These are phyloP conservation scores for Pipistrellus kuhlii DNA, from an alignment of 2,797 vertebrate genomes.

Conservation along the genomic window DNA sequence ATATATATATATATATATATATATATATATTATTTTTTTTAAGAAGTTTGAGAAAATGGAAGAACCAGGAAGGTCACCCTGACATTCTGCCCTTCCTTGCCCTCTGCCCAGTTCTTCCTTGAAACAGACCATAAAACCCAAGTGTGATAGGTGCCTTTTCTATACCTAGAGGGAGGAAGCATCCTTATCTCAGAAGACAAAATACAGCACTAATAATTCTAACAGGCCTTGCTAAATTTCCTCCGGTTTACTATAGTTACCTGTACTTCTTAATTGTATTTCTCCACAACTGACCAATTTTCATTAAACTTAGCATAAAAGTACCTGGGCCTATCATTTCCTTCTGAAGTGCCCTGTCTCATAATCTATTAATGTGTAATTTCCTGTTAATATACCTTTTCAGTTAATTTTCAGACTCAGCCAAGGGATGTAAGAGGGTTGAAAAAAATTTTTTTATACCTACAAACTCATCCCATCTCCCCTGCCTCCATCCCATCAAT, in stretches of 20 bases:
- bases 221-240: neutral
- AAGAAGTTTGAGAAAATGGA: neutral
- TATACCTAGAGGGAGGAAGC: neutral
- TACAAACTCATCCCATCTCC: neutral
- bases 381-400: neutral
- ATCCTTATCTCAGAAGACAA: neutral
- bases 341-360: neutral
- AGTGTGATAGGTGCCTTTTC: neutral
- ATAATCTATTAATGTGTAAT: neutral
- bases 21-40: no score
- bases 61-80: neutral
- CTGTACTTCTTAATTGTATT: neutral
- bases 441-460: neutral
- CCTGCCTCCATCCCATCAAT: fast-evolving
- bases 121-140: neutral
- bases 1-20: no score
- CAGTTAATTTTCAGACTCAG: neutral
- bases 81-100: neutral
- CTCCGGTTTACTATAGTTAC: neutral
- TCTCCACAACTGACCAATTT: neutral
- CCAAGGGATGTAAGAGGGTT: neutral
- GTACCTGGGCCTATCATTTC: neutral
- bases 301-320: neutral
- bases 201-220: neutral
- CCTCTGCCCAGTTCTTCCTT: neutral